Conservation (phyloP, 2,888 invertebrate genomes). For the Microplitis manilae region DNA sequence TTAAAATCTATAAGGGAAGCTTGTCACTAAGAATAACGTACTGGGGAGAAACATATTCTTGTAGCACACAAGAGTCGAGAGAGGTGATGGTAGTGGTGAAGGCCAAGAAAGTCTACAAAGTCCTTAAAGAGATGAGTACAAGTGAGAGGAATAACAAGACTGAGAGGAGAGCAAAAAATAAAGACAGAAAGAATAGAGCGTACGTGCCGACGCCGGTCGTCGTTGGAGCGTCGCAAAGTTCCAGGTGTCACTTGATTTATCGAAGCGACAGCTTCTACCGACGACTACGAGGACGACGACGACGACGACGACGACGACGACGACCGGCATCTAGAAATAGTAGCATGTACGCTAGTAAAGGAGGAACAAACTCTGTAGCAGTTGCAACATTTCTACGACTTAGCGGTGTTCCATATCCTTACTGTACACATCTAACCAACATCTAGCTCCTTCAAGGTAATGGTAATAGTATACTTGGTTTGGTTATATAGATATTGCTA, state of each 20-base stretch:
- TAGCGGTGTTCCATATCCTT: constrained; percentile 1
- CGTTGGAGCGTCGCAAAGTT: constrained; percentile 54
- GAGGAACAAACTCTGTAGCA: constrained; percentile 14
- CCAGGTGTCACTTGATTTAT: constrained; percentile 68
- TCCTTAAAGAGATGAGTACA: constrained; percentile 2
- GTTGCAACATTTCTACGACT: constrained; percentile 25
- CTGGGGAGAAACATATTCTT: background rate
- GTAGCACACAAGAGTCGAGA: constrained; percentile 6
- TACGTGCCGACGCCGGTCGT: constrained; percentile 37
- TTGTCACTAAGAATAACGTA: background rate
- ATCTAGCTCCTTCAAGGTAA: background rate
- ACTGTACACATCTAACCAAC: background rate
- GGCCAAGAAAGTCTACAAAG: background rate
- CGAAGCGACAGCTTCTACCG: constrained; percentile 65
- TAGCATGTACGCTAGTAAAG: background rate
- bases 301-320: background rate
- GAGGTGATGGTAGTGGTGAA: background rate
- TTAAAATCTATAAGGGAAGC: background rate
- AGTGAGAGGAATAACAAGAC: background rate
- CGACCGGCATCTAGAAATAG: constrained; percentile 62
- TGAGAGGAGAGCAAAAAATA: constrained; percentile 5
- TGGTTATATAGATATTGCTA: too few species aligned
- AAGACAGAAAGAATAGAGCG: constrained; percentile 29
- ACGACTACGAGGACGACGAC: constrained; percentile 39
- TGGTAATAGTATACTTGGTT: background rate